Evolutionary conservation across 1,140 invertebrate species (phyloP).

Genomic region (Ladona fulva): DNA sequence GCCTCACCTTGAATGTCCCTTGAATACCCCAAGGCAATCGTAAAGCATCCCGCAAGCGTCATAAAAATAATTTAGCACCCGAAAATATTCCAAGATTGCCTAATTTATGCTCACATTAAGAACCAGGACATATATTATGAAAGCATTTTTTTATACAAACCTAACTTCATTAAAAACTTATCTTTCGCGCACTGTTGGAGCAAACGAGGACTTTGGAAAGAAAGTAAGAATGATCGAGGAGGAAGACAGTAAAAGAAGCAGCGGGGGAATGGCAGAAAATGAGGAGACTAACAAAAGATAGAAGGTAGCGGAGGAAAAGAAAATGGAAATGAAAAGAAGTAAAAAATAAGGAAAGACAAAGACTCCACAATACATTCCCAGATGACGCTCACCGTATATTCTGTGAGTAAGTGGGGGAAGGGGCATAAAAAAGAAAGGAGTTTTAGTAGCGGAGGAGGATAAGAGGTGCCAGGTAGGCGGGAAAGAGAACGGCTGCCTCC

Average conservation of each 20-base stretch:
- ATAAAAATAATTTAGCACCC: too few relatives aligned
- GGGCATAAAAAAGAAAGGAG: neutral
- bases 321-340: neutral
- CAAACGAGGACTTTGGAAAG: neutral
- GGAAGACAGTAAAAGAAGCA: neutral
- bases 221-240: neutral
- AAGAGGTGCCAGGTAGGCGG: neutral
- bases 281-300: neutral
- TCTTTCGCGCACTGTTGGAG: neutral
- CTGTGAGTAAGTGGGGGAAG: neutral
- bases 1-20: too few relatives aligned
- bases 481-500: neutral
- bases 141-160: too few relatives aligned
- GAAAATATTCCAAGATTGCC: too few relatives aligned
- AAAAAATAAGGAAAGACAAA: neutral
- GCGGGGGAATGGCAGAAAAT: neutral
- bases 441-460: neutral
- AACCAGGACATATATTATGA: too few relatives aligned
- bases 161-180: too few relatives aligned
- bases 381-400: neutral
- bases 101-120: too few relatives aligned
- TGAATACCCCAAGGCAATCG: too few relatives aligned
- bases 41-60: too few relatives aligned
- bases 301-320: neutral
- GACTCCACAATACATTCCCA: neutral